Percentiles rank a stretch among this genome's conserved stretches.
Evolutionary conservation across 2,797 vertebrate species (phyloP).

Genomic region (Poecilia wingei): DNA sequence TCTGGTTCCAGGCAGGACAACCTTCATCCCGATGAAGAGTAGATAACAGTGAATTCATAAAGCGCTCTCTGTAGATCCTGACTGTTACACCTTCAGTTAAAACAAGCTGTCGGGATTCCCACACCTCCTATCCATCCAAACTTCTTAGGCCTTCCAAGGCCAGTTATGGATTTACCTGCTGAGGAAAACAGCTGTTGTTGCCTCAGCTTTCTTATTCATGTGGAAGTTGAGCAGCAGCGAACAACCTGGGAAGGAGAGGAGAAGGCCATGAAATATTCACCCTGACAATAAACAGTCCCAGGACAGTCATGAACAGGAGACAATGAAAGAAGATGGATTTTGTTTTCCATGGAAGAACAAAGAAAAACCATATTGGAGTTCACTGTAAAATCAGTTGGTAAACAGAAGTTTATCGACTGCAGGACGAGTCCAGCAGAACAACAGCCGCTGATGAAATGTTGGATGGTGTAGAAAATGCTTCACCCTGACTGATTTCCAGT

Average conservation of each 20-base stretch:
- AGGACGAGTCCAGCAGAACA: constrained; percentile 4
- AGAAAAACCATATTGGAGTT: constrained; percentile 25
- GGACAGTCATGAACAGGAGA: constrained; percentile 35
- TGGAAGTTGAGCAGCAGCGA: constrained; percentile 39
- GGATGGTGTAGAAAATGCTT: neutral
- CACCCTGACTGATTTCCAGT: neutral
- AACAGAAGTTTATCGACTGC: constrained; percentile 21
- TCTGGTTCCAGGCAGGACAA: neutral
- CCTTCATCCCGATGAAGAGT: neutral
- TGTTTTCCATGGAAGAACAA: constrained; percentile 33
- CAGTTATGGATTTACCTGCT: constrained; percentile 39
- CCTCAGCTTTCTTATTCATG: constrained; percentile 66
- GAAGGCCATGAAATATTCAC: constrained; percentile 66
- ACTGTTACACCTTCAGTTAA: constrained; percentile 10
- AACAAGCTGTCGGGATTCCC: neutral
- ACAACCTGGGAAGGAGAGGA: constrained; percentile 42
- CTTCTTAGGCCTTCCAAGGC: neutral
- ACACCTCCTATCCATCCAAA: constrained; percentile 4
- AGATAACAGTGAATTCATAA: neutral
- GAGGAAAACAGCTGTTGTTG: constrained; percentile 37
- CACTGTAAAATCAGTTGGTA: constrained; percentile 24
- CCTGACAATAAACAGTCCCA: constrained; percentile 63
- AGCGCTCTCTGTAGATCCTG: accelerated
- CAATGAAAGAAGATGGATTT: constrained; percentile 18
- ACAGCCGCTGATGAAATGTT: constrained; percentile 8